Conservation (phyloP, 37 sponge, comb jelly and placozoan species). For the Beroe forskalii region DNA sequence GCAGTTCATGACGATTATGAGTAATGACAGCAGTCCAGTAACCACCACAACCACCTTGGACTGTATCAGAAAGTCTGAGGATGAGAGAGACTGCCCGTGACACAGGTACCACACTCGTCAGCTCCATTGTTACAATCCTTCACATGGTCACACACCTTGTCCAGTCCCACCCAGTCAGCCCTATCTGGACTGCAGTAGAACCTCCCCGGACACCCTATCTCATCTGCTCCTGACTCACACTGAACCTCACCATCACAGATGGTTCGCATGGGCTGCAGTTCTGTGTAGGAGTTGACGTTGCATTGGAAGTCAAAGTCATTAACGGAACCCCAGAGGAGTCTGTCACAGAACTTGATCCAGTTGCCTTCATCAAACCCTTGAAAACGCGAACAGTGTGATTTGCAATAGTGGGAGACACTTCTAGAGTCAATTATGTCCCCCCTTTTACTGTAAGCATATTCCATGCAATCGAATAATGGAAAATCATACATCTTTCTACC, state of each 20-base stretch:
- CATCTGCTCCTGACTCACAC: background rate
- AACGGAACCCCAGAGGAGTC: background rate
- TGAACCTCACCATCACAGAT: background rate
- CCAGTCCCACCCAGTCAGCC: background rate
- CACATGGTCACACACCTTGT: background rate
- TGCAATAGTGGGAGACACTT: background rate
- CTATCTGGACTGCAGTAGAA: background rate
- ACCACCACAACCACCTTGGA: background rate
- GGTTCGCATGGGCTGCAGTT: background rate
- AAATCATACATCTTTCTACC: background rate
- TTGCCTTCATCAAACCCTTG: background rate
- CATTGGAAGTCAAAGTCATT: background rate
- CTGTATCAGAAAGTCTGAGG: background rate
- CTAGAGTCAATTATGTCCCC: too few relatives aligned
- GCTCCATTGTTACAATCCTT: background rate
- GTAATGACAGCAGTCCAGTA: background rate
- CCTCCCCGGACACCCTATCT: background rate
- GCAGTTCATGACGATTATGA: background rate
- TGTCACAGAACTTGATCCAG: background rate
- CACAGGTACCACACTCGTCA: slow-evolving; percentile 44
- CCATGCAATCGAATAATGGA: background rate
- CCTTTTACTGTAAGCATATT: too few relatives aligned
- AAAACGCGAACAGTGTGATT: background rate
- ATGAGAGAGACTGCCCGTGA: background rate
- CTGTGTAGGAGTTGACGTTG: background rate